phyloP scores from a whole-genome alignment of 1,140 invertebrate species.

The Thaumatotibia leucotreta region DNA sequence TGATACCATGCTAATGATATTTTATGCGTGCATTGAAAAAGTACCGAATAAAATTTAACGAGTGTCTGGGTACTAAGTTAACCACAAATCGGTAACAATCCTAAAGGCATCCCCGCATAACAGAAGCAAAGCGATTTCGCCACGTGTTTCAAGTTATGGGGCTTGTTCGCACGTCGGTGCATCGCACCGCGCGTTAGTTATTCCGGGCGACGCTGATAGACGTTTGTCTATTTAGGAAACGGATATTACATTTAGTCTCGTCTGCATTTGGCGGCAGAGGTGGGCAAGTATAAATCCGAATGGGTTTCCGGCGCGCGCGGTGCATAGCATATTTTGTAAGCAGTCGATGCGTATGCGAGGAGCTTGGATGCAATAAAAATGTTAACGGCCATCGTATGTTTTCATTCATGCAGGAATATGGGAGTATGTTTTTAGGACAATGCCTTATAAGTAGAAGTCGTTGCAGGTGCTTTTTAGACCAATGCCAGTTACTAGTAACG shows the following conservation, averaged over 20 bases:
- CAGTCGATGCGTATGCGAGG: constrained; percentile 54
- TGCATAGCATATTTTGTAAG: constrained; percentile 74
- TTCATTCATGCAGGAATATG: constrained; percentile 46
- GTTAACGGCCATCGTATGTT: constrained; percentile 63
- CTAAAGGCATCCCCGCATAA: constrained; percentile 14
- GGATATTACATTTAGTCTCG: constrained; percentile 75
- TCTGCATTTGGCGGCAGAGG: constrained; percentile 73
- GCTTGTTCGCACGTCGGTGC: constrained; percentile 24
- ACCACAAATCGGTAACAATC: not conserved
- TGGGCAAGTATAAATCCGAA: constrained; percentile 71
- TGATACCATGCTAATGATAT: too few species aligned
- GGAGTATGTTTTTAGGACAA: constrained; percentile 50
- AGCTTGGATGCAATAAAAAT: constrained; percentile 60
- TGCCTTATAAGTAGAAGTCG: not conserved
- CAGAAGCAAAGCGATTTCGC: constrained; percentile 9
- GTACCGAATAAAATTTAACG: not conserved
- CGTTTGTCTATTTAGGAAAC: constrained; percentile 76
- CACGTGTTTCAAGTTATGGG: constrained; percentile 7
- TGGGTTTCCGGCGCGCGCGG: constrained; percentile 68
- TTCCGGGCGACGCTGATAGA: constrained; percentile 69
- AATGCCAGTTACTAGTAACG: not conserved
- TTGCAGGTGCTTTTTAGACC: not conserved
- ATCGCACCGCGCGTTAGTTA: constrained; percentile 67
- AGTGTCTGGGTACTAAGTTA: not conserved
- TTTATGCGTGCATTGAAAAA: not conserved